Evolutionary conservation across 1,140 invertebrate genomes (phyloP).

Genomic region (Saccostrea glomerata): DNA sequence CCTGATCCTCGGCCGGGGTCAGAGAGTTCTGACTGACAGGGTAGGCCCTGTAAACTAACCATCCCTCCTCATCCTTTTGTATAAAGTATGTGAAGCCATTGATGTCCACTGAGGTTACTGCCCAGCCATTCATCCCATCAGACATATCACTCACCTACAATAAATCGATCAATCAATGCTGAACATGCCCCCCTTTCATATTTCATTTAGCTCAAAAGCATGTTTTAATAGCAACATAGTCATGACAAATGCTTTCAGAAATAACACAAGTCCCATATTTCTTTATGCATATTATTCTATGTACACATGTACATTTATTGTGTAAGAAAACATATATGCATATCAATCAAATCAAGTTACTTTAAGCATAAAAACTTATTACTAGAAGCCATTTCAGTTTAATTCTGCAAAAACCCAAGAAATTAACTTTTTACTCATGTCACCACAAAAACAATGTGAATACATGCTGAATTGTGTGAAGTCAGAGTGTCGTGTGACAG

Average conservation of each 20-base stretch:
- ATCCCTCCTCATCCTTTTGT: slow-evolving; percentile 60
- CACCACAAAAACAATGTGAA: background rate
- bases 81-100: slow-evolving; percentile 69
- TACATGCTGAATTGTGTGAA: background rate
- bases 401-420: too few relatives aligned
- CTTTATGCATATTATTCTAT: too few relatives aligned
- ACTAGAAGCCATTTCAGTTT: too few relatives aligned
- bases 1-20: slow-evolving; percentile 76
- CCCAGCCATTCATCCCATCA: slow-evolving; percentile 69
- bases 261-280: too few relatives aligned
- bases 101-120: slow-evolving; percentile 68
- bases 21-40: slow-evolving; percentile 60
- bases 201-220: too few relatives aligned
- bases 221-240: too few relatives aligned
- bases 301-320: too few relatives aligned
- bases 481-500: background rate
- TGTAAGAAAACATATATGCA: too few relatives aligned
- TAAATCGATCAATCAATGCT: background rate
- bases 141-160: slow-evolving; percentile 79
- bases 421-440: background rate
- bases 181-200: too few relatives aligned
- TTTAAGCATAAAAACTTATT: too few relatives aligned
- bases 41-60: slow-evolving; percentile 70
- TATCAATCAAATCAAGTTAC: too few relatives aligned
- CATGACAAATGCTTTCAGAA: too few relatives aligned